These are phyloP conservation scores for Tupaia tana DNA, from an alignment of 2,113 vertebrate species.

Conservation along the genomic window DNA sequence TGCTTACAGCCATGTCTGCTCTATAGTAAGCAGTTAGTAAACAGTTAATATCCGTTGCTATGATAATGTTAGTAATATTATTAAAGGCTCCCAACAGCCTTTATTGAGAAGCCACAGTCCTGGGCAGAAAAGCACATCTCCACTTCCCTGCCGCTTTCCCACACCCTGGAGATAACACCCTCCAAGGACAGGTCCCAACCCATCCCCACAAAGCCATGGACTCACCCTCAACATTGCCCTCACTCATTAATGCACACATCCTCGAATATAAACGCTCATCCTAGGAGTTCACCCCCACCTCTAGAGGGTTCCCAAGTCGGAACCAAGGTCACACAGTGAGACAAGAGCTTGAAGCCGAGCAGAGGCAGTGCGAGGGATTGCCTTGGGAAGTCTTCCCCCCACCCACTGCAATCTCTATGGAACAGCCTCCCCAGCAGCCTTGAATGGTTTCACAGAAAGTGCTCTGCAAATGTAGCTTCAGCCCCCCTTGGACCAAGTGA, in stretches of 20 bases:
- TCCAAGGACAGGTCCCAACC: background rate
- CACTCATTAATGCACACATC: background rate
- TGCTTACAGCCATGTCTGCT: conserved; percentile 1
- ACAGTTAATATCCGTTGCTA: conserved; percentile 52
- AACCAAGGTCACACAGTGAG: background rate
- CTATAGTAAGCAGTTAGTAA: conserved; percentile 13
- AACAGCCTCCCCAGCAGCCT: background rate
- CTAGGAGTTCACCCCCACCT: background rate
- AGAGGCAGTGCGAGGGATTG: background rate
- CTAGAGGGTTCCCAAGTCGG: background rate
- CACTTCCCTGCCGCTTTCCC: background rate
- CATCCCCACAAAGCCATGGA: background rate
- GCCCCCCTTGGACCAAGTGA: background rate
- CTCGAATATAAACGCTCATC: background rate
- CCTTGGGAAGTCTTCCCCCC: background rate
- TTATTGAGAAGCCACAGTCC: background rate
- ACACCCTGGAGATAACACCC: background rate
- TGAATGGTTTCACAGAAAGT: background rate
- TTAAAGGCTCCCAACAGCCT: conserved; percentile 18
- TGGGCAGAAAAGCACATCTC: background rate
- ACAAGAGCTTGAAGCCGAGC: background rate
- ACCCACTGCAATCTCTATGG: background rate
- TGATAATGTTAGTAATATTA: conserved; percentile 37
- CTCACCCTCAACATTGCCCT: background rate
- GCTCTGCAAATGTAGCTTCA: background rate